Base-by-base conservation (phyloP, 2,113 vertebrate genomes). In the Brienomyrus brachyistius region DNA sequence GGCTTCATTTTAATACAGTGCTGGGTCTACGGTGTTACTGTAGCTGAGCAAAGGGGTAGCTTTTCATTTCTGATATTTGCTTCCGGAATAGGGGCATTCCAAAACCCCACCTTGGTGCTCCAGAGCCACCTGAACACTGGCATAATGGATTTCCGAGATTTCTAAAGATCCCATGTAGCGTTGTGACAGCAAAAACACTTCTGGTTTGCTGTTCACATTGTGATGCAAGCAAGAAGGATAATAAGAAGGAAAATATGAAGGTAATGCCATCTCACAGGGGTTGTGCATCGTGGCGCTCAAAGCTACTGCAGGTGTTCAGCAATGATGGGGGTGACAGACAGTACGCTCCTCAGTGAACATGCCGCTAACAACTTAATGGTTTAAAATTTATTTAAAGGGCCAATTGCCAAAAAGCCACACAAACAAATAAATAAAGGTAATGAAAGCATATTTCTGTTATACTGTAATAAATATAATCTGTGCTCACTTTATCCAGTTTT, bases 191-290 rank as follows among this genome's bases (percentile, higher is more conserved):
- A 8, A 15, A 83, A 47, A 83, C 15, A 3, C 35, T 70, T 88
- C 90, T 91, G 90, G 90, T 91, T 90, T 91, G 91, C 91, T 90
- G 90, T 89, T 90, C 43, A 11, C 82, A 11, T 45, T 50, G 86
- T 56, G 59, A 7, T 66, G 77, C 43, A 83, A 40, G 70, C 70
- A 40, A 40, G 11, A 80, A 43, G 35, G 74, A 80, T 80, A 43
- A 15, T 80, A 43, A 43, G 13, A 91, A 83, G 86, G 70, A 87
- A 92, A 90, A 91, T 90, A 87, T 87, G 91, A 88, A 89, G 70
- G 27, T 56, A 48, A 90, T 89, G 90, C 90, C 54, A 84, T 92
- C 86, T 86, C 88, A 88, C 86, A 87, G 87, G 88, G 83, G 66
- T 77, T 88, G 77, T 91, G 90, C 90, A 91, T 90, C 23, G 59